phyloP scores from a whole-genome alignment of 2,113 vertebrate genomes.

The Callipepla squamata region DNA sequence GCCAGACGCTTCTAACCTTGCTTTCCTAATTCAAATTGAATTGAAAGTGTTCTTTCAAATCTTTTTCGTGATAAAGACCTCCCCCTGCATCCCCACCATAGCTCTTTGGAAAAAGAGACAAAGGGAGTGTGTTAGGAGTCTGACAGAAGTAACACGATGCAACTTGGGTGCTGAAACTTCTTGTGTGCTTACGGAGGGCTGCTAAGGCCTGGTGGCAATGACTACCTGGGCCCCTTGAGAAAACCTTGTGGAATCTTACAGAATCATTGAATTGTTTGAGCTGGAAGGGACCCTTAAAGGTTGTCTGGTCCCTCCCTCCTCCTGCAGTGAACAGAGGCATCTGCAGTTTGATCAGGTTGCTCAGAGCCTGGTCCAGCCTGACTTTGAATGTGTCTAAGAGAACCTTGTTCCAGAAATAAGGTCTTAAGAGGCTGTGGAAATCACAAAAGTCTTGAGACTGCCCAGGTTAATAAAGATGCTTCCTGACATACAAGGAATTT shows the following conservation, averaged over 20 bases:
- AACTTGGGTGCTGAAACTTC: background rate
- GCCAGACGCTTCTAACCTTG: background rate
- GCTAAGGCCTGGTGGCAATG: background rate
- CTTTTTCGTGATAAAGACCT: fast-evolving
- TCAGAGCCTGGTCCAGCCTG: too few relatives aligned
- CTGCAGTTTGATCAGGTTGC: too few relatives aligned
- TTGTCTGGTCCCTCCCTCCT: too few relatives aligned
- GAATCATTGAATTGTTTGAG: too few relatives aligned
- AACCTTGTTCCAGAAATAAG: background rate
- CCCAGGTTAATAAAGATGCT: background rate
- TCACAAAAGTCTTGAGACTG: background rate
- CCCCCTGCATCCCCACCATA: background rate
- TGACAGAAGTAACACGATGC: background rate
- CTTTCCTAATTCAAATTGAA: background rate
- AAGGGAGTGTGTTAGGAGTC: background rate
- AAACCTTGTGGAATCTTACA: background rate
- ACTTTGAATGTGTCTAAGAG: too few relatives aligned
- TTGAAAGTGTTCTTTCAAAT: background rate
- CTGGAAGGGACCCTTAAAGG: too few relatives aligned
- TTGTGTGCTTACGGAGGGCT: background rate
- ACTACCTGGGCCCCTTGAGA: background rate
- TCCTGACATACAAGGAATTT: background rate
- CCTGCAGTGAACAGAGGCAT: too few relatives aligned
- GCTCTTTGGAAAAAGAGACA: background rate
- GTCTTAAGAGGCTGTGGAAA: background rate